Conservation (phyloP, 2,113 vertebrate species). For the Macrotus californicus region DNA sequence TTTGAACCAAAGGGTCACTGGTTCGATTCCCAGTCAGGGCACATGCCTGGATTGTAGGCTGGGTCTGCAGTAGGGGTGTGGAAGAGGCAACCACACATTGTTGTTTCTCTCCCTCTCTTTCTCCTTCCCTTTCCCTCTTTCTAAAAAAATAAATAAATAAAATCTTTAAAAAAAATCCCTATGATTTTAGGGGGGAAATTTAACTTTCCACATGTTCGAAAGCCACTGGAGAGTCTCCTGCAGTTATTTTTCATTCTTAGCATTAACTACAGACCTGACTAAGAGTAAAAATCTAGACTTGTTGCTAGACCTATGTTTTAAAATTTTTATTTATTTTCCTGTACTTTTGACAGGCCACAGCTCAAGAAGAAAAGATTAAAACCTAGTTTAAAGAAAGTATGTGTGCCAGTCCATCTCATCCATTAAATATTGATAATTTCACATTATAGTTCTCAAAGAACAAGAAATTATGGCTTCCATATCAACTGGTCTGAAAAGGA, state of each 20-base stretch:
- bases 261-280: not conserved
- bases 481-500: not conserved
- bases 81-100: no score
- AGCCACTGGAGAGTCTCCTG: not conserved
- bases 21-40: no score
- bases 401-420: not conserved
- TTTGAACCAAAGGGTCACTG: no score
- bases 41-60: no score
- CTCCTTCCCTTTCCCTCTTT: no score
- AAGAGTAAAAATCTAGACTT: not conserved
- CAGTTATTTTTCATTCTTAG: not conserved
- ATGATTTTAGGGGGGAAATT: not conserved
- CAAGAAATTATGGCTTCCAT: not conserved
- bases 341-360: not conserved
- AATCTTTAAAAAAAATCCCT: no score
- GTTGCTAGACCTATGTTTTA: not conserved
- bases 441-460: not conserved
- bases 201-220: not conserved
- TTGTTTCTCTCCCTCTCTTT: no score
- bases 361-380: not conserved
- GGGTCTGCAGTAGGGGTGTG: no score
- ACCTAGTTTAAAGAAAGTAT: not conserved
- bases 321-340: conserved; percentile 4
- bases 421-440: conserved; percentile 44
- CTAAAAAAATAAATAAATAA: no score